A percentile compares a stretch with the other conserved stretches of the same genome.
Conservation (phyloP, 2,797 vertebrate species). For the Limosa lapponica region DNA sequence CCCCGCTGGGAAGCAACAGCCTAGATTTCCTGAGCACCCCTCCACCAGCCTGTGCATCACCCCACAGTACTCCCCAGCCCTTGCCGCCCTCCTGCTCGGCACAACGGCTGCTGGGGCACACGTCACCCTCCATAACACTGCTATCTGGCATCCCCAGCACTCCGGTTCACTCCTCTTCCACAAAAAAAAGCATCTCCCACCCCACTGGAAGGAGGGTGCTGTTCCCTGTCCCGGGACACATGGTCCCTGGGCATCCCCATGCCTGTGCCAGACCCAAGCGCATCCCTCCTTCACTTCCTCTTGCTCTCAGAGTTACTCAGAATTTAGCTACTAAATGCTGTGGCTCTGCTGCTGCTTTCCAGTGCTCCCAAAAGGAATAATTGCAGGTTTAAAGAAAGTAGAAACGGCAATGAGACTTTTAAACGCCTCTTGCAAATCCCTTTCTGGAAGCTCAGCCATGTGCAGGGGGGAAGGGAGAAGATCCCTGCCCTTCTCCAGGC, state of each 20-base stretch:
- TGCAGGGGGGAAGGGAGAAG: fast-evolving
- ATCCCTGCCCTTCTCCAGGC: background rate
- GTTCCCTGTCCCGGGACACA: fast-evolving
- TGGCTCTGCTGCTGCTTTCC: background rate
- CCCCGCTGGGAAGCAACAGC: background rate
- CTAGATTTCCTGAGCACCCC: fast-evolving
- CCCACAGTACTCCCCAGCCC: background rate
- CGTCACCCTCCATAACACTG: fast-evolving
- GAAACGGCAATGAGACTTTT: background rate
- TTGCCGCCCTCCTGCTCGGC: fast-evolving
- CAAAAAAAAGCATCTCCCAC: background rate
- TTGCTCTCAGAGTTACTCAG: background rate
- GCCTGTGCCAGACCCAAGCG: background rate
- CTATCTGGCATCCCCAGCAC: background rate
- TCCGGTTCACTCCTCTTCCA: background rate
- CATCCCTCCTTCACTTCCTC: background rate
- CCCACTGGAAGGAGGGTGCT: background rate
- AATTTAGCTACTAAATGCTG: background rate
- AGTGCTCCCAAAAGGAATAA: background rate
- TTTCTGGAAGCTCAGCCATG: background rate
- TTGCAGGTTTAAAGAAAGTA: background rate
- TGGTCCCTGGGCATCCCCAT: background rate
- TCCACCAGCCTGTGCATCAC: fast-evolving
- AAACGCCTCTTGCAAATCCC: background rate
- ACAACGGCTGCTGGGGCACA: fast-evolving